phyloP scores from a whole-genome alignment of 2,888 invertebrate species.

The Spatulosminthurus flaviceps region DNA sequence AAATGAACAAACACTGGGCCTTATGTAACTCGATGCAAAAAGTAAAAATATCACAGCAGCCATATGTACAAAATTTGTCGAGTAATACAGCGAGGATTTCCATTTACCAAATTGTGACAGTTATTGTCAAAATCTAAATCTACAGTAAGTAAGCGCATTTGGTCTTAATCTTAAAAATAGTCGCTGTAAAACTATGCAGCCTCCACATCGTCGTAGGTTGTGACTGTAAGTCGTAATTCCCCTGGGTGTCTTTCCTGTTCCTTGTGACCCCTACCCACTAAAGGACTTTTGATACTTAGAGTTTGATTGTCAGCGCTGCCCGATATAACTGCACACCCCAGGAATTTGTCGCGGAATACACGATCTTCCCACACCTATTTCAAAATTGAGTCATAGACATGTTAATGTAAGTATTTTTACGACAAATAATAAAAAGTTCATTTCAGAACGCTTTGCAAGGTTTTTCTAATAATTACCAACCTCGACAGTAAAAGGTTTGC shows the following conservation, averaged over 20 bases:
- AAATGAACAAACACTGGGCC: too few relatives aligned
- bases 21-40: too few relatives aligned
- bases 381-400: constrained; percentile 8
- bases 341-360: constrained; percentile 53
- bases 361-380: constrained; percentile 57
- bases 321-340: constrained; percentile 56
- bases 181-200: background rate
- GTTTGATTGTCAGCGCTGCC: constrained; percentile 58
- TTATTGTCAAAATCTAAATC: too few relatives aligned
- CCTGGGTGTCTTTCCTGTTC: constrained; percentile 59
- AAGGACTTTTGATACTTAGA: constrained; percentile 50
- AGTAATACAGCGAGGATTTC: too few relatives aligned
- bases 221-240: constrained; percentile 53
- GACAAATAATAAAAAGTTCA: background rate
- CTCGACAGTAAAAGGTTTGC: constrained; percentile 57
- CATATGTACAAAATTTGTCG: too few relatives aligned
- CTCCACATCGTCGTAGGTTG: constrained; percentile 57
- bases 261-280: constrained; percentile 59
- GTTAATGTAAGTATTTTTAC: too few relatives aligned
- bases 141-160: too few relatives aligned
- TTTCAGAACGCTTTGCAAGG: too few relatives aligned
- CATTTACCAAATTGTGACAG: too few relatives aligned
- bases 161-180: too few relatives aligned
- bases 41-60: too few relatives aligned
- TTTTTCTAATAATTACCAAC: too few relatives aligned